Base-by-base conservation (phyloP, 2,888 invertebrate species). In the Adela reaumurella region DNA sequence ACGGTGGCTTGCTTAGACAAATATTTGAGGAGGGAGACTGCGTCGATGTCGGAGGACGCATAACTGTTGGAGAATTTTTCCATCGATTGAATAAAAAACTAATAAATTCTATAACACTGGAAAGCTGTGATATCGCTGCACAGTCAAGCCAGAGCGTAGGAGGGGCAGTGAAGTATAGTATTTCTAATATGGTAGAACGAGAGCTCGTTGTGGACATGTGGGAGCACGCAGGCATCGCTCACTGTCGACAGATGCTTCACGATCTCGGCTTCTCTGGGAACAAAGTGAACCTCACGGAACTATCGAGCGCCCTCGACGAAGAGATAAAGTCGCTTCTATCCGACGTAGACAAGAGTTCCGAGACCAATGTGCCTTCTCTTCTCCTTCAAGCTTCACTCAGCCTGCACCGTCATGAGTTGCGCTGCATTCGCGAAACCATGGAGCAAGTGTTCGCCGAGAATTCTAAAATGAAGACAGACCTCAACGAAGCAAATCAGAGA, bases 401-500 rank as follows among this genome's bases (percentile, higher is more conserved):
- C 8, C 69, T 90, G 5, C 85, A 87, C 58, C 84, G 88, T 49
- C 79, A 86, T 16, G 88, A 90, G 60, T 74, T 86, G n/a, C 73
- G 78, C 19, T 79, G 78, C 55, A 62, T 87, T 41, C 83, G 82
- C 62, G 81, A 72, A 56, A 69, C 76, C 43, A 62, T 87, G 58
- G 87, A 88, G 50, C 89, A 89, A 57, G 72, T 88, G 57, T 79
- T 81, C 46, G 85, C 84, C 24, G 95, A 95, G 65, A 84, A 92
- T 48, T 88, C 90, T 56, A 94, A 94, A 65, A 69, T 95, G 41
- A 86, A 88, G 53, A 72, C 81, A 11, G 93, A 94, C 61, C 84
- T 94, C 17, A 76, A 82, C 17, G 93, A 93, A 62, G 92, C 94
- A 0, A 93, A 94, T 62, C 83, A 88, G 50, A 81, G 94, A 56